These are phyloP conservation scores for Plestiodon gilberti DNA, from an alignment of 2,113 vertebrate species.

Conservation along the genomic window DNA sequence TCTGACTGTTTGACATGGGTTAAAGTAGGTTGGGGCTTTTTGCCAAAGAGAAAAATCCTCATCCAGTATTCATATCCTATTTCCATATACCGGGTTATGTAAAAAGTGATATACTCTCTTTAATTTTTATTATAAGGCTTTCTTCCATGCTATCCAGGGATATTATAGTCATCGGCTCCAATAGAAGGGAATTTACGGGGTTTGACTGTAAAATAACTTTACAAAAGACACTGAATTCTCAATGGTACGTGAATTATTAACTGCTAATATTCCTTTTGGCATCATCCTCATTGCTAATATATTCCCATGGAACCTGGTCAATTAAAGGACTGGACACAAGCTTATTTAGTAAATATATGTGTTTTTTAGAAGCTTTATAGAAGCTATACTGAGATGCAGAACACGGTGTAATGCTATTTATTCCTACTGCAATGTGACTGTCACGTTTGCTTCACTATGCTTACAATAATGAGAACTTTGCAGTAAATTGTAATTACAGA, in stretches of 20 bases:
- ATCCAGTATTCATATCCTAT: conserved; percentile 23
- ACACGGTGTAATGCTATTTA: neutral
- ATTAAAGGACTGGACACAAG: neutral
- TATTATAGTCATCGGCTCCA: neutral
- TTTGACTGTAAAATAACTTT: neutral
- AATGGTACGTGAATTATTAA: neutral
- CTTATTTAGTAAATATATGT: neutral
- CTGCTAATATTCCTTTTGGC: neutral
- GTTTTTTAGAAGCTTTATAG: neutral
- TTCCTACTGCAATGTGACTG: neutral
- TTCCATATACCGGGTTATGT: conserved; percentile 13
- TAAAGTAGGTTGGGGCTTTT: conserved; percentile 25
- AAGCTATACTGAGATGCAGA: neutral
- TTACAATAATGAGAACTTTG: neutral
- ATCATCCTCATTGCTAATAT: neutral
- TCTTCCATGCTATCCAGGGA: neutral
- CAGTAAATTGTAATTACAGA: conserved; percentile 7
- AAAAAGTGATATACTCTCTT: conserved; percentile 21
- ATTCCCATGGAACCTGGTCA: neutral
- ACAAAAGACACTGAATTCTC: neutral
- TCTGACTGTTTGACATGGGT: conserved; percentile 21
- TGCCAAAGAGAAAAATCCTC: conserved; percentile 11
- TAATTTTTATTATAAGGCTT: conserved; percentile 3
- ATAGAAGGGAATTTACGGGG: neutral
- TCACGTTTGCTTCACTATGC: neutral